Percentiles rank a stretch among this genome's conserved stretches.
These are phyloP conservation scores for Halcyon smyrnensis DNA, from an alignment of 2,797 vertebrate species.

Conservation along the genomic window DNA sequence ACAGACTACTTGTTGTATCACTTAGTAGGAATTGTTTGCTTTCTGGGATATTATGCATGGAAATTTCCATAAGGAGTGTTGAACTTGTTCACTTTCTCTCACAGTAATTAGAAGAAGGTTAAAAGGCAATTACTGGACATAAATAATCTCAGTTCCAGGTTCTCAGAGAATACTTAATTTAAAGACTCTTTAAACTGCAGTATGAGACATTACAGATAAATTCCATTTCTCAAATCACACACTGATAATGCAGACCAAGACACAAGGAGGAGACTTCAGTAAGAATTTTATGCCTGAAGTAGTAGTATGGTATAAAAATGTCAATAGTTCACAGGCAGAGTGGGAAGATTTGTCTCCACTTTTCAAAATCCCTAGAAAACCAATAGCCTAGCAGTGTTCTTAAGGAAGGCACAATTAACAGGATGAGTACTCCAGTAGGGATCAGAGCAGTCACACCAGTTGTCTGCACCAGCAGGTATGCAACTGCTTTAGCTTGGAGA, in stretches of 20 bases:
- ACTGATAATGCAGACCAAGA: not conserved
- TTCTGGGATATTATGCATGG: not conserved
- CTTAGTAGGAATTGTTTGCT: not conserved
- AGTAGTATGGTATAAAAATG: not conserved
- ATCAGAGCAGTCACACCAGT: not conserved
- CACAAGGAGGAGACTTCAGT: not conserved
- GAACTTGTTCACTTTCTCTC: not conserved
- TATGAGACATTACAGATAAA: not conserved
- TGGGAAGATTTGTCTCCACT: not conserved
- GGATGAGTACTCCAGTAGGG: not conserved
- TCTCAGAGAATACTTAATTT: not conserved
- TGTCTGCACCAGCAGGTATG: not conserved
- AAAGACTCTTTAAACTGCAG: not conserved
- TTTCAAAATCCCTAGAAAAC: not conserved
- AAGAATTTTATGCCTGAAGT: not conserved
- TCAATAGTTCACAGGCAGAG: not conserved
- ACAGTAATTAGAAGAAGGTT: not conserved
- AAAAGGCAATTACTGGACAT: not conserved
- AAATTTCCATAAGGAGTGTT: not conserved
- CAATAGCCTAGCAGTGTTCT: not conserved
- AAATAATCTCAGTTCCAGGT: not conserved
- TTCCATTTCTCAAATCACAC: not conserved
- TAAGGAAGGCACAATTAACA: not conserved
- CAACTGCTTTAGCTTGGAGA: not conserved
- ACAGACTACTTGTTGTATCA: too few species aligned